Base-by-base conservation (phyloP, 1,140 invertebrate genomes). In the Formica selysi region DNA sequence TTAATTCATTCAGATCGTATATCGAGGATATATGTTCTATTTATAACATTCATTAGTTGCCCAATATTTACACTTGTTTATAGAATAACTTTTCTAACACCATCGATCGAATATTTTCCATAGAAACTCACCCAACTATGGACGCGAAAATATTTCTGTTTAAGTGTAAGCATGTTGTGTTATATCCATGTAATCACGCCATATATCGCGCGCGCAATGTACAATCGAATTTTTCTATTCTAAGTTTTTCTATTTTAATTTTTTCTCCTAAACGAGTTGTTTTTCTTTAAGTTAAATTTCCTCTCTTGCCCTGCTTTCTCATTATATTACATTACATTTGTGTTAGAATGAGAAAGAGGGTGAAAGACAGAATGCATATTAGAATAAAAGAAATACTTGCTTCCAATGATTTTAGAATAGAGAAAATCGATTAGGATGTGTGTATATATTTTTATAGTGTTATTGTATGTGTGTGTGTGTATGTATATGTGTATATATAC, bases 401-500 rank as follows among this genome's bases (percentile, higher is more conserved):
- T 13, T 11, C 11, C 7, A 57, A 71, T 71, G 87, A 87, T 19
- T 61, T 74, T 26, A 74, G 71, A 74, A 74, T 59, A 74, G 71
- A 74, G 71, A 36, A 74, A 74, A 78, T 57, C 89, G 85, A 74
- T 79, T 86, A 41, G 8, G 48, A 51, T 86, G 85, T 71, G 19
- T 65, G 29, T 80, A 19, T 73, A 22, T 80, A 80, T 80, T 76
- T 86, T 78, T 78, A 84, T 59, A 78, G 71, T 92, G 73, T 92
- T 65, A 76, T 73, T 78, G 86, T 87, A 64, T 91, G 92, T 51
- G 70, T 89, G 79, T 91, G 85, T 78, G 86, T 87, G 67, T 91
- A 92, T 51, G 5, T 51, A 51, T 90, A 85, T 90, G 85, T 78
- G 86, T 87, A 64, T 91, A 92, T 51, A 51, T 51, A 51, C 48